Base-by-base conservation (phyloP, 1,140 invertebrate genomes). In the Stegodyphus mimosarum region DNA sequence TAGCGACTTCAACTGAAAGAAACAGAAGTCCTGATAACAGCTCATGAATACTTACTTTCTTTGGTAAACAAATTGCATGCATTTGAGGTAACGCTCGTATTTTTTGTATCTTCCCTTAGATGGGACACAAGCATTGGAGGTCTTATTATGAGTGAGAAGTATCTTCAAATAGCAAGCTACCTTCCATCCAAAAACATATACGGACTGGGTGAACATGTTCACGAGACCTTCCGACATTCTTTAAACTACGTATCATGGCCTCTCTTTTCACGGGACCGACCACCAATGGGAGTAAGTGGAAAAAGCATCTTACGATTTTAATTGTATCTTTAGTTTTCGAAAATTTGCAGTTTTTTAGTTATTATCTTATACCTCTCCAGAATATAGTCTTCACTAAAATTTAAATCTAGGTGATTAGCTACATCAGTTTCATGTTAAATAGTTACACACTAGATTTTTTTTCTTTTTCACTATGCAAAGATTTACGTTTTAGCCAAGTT, bases 141-240 rank as follows among this genome's bases (percentile, higher is more conserved):
- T 13, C 86, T 92, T 11, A 86, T 90, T 1, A 94, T 95, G 88
- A 93, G 95, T 2, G 93, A 97, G 89, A 95, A 97, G 89, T 96
- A 97, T 89, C 91, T 98, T 2, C 95, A 97, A 91, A 91, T 98
- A 10, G 94, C 94, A 4, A 92, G 94, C 0, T 89, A 92, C 49
- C 89, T 97, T 10, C 93, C 95, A 0, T 94, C 95, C 0, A 87
- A 88, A 15, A 93, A 94, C 87, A 92, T 90, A 76, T 71, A 84
- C 69, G 63, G 85, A 81, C 64, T 84, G 67, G 17, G 88, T 87
- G 85, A 87, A 50, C 76, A 86, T 18, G n/a, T 63, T 0, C 69
- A 71, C 11, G n/a, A 70, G 0, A 52, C 18, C 0, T 15, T 76
- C 13, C 69, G 17, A 18, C 75, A 80, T 33, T 52, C 66, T 18